Base-by-base conservation (phyloP, 1,140 invertebrate genomes). In the Bombus pyrosoma region DNA sequence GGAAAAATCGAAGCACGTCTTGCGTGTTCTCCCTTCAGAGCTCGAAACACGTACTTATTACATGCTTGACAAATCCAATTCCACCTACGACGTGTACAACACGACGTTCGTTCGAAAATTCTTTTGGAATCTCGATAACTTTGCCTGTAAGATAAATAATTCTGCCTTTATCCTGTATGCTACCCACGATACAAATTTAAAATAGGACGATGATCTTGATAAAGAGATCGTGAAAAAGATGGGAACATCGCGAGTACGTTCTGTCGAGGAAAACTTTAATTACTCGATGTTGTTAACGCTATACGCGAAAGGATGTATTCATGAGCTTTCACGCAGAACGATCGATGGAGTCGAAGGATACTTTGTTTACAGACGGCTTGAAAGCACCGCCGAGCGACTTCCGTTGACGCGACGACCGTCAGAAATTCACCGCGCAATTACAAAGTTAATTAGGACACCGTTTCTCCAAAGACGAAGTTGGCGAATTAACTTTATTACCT, bases 371-470 rank as follows among this genome's bases (percentile, higher is more conserved):
- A 18, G 37, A 32, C 5, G 53, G 41, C 80, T 73, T 62, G 12
- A 34, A 47, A 39, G 80, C 53, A 8, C 4, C 0, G n/a, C 13
- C 25, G 41, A 64, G 34, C 12, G 22, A 81, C 53, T 73, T 73
- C 39, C 39, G 47, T 28, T 6, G 53, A 34, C 53, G 34, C 10
- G 28, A 25, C 28, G 39, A 53, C 28, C 22, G 47, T 6, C 69
- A 74, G 80, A 74, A 73, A 62, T 81, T 73, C 80, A 9, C 43
- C 13, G 15, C 34, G 53, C 43, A 80, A 71, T 80, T 71, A 69
- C 22, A 8, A 71, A 69, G 53, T 32, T 74, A 82, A 82, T 73
- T 74, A 39, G 74, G 34, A 4, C 74, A 59, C 25, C 25, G 53
- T 4, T 32, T 18, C 37, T 18, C 4, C 53, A 3, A 68, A 66